Base-by-base conservation (phyloP, 1,140 invertebrate genomes). In the Zophobas morio region DNA sequence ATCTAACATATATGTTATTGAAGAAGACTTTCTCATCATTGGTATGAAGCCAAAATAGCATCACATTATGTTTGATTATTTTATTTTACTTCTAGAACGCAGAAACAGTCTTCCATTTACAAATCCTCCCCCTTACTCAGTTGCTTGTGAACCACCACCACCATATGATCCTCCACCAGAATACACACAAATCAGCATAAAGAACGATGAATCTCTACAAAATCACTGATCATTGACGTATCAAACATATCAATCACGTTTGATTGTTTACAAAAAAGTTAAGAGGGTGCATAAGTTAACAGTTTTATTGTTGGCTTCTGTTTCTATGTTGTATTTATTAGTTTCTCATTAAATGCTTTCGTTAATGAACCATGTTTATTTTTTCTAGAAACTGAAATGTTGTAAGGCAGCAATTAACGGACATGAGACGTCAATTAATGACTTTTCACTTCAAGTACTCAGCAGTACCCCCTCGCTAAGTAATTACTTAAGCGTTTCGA, bases 161-260 rank as follows among this genome's bases (percentile, higher is more conserved):
- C 36, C n/a, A 5, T 73, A 73, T 20, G 71, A 54, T 37, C 47
- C 71, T 56, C 71, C 71, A 40, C 71, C 71, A 49, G 37, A 33
- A 40, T 73, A 73, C 32, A 54, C 35, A 39, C 36, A 40, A 54
- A 33, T 73, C n/a, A 20, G 20, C 6, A 51, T 51, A n/a, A 51
- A 51, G n/a, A 20, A 20, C 20, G 0, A 20, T 20, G 49, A 51
- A 51, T 51, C 49, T 51, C 49, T 20, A 6, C n/a, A 51, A 51
- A 20, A 20, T 20, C 20, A 20, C 20, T 20, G 20, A 20, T 20
- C 20, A 20, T 0, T 20, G 20, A 20, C 20, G 20, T 20, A 20
- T 20, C 20, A 20, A 20, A 20, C 20, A 20, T 20, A 20, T 20
- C 20, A 20, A 20, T 20, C 20, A 20, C 20, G 20, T 20, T 20